Percentiles rank a stretch among this genome's conserved stretches.
Evolutionary conservation across 1,140 invertebrate species (phyloP).

Genomic region (Agraylea sexmaculata): DNA sequence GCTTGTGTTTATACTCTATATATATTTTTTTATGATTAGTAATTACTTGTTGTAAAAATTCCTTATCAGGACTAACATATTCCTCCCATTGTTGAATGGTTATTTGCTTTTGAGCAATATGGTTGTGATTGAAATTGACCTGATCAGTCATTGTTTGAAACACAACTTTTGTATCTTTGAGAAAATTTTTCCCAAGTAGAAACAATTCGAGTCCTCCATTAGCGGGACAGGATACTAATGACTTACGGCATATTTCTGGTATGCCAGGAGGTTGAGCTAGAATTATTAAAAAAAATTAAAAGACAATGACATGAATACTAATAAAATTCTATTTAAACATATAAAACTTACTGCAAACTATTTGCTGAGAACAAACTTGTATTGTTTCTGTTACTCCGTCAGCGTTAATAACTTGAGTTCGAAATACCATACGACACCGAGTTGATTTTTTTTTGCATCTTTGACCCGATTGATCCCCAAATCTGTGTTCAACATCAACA

Average conservation of each 20-base stretch:
- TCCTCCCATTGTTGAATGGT: conserved; percentile 64
- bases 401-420: conserved; percentile 62
- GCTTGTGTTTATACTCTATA: background rate
- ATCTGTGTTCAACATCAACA: conserved; percentile 90
- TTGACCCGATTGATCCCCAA: conserved; percentile 56
- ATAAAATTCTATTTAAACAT: conserved; percentile 6
- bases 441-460: conserved; percentile 90
- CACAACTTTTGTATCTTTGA: conserved; percentile 83
- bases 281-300: conserved; percentile 21
- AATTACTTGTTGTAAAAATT: conserved; percentile 66
- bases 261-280: conserved; percentile 89
- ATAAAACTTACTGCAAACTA: conserved; percentile 82
- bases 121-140: conserved; percentile 24
- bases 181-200: conserved; percentile 92
- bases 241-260: conserved; percentile 92
- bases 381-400: conserved; percentile 69
- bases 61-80: conserved; percentile 66
- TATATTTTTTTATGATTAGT: conserved; percentile 8
- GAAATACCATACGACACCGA: conserved; percentile 87
- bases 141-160: conserved; percentile 57
- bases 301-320: conserved; percentile 1
- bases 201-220: conserved; percentile 83
- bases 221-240: conserved; percentile 63
- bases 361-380: conserved; percentile 87
- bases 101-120: conserved; percentile 25